Evolutionary conservation across 2,113 vertebrate genomes (phyloP).

Genomic region (Theristicus caerulescens): DNA sequence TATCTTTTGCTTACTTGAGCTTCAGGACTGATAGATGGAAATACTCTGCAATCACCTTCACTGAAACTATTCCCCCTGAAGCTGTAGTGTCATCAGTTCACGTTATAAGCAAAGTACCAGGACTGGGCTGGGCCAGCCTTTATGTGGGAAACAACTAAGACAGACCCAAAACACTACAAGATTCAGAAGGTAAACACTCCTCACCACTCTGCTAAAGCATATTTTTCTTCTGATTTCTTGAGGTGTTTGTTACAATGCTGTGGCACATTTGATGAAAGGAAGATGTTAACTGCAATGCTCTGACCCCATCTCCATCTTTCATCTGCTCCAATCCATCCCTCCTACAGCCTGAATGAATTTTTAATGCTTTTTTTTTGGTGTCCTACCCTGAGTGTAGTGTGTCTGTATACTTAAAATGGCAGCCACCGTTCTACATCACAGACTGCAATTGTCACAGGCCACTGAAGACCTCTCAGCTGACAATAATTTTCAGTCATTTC

Average conservation of each 20-base stretch:
- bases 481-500: conserved; percentile 13
- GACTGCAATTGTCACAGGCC: background rate
- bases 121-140: background rate
- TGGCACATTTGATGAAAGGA: background rate
- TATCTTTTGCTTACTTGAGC: background rate
- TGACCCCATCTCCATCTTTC: background rate
- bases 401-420: background rate
- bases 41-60: background rate
- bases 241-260: background rate
- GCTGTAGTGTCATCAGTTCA: background rate
- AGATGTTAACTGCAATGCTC: background rate
- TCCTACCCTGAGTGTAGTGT: background rate
- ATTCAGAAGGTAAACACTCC: background rate
- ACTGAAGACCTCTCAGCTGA: conserved; percentile 11
- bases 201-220: fast-evolving
- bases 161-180: background rate
- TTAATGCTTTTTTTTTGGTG: background rate
- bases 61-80: background rate
- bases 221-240: background rate
- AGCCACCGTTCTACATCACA: background rate
- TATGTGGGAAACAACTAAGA: background rate
- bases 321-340: background rate
- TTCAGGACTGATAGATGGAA: background rate
- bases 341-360: background rate
- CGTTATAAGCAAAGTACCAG: background rate